Evolutionary conservation across 1,140 invertebrate genomes (phyloP), one percentile per base, ranked within the genome.

Genomic region (Hyphantria cunea): DNA sequence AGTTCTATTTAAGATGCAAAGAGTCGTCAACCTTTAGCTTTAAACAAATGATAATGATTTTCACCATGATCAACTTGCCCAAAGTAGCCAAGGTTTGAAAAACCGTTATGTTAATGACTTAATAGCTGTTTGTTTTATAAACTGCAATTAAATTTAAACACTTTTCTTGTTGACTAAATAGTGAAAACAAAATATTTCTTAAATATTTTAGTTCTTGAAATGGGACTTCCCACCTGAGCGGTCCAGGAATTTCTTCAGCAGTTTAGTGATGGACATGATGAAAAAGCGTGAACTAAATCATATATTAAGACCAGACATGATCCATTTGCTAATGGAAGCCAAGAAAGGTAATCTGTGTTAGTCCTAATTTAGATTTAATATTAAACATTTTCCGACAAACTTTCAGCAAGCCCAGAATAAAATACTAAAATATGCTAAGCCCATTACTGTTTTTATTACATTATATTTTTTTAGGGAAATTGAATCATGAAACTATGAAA

Each of bases 1-100:
- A 89, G 39, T 92, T 93, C 71, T 94, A 92, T 56, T 41, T 68
- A 61, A 89, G 91, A 72, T 93, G 92, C n/a, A 91, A 89, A 25
- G 82, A 74, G 42, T 61, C 74, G 13, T 42, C 73, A 3, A 70
- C 66, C 0, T 79, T 83, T 14, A 71, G 62, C 6, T 72, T 77
- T 17, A 63, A 47, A 12, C 66, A 76, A 17, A 56, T 80, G 10
- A 6, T 84, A 0, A 51, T 72, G 59, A 76, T 82, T 60, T 74
- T 81, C 12, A 14, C 68, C 3, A 49, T 66, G n/a, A 42, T 52
- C n/a, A 58, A 68, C 33, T 64, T 49, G 14, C 81, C 81, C 6
- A 45, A 17, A 7, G 0, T 83, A 12, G 58, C 63, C 3, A 74
- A 74, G 64, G 80, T 53, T 25, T 25, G 17, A 25, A 25, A 25